These are phyloP conservation scores for Gambusia affinis DNA, from an alignment of 2,113 vertebrate genomes.

Conservation along the genomic window DNA sequence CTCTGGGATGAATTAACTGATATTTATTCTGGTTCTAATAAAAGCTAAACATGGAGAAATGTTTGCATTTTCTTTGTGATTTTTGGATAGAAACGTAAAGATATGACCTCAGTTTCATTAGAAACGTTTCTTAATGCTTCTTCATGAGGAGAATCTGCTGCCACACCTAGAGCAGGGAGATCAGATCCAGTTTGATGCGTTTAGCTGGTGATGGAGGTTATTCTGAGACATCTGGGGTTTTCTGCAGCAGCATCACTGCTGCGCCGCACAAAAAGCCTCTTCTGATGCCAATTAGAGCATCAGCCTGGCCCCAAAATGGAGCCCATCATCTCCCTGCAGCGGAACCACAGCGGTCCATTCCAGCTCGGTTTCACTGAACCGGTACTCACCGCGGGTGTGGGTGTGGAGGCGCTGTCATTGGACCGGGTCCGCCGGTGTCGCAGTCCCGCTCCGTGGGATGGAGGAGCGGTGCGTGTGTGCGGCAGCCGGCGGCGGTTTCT, in stretches of 20 bases:
- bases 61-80: too few species aligned
- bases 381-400: conserved; percentile 52
- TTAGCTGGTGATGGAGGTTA: conserved; percentile 1
- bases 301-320: conserved; percentile 64
- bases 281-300: conserved; percentile 57
- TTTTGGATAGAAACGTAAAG: not conserved
- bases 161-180: conserved; percentile 2
- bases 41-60: not conserved
- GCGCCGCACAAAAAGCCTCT: conserved; percentile 17
- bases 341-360: conserved; percentile 35
- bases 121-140: too few species aligned
- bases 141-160: too few species aligned
- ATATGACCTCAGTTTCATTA: not conserved
- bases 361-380: not conserved
- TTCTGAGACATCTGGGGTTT: not conserved
- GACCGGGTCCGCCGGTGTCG: conserved; percentile 55
- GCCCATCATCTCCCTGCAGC: conserved; percentile 63
- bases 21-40: not conserved
- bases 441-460: conserved; percentile 56
- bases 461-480: conserved; percentile 55
- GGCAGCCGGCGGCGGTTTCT: conserved; percentile 55
- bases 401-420: conserved; percentile 16
- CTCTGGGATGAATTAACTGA: not conserved
- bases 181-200: not conserved
- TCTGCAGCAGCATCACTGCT: conserved; percentile 4